phyloP scores from a whole-genome alignment of 1,140 invertebrate genomes.

The Anastrepha ludens region DNA sequence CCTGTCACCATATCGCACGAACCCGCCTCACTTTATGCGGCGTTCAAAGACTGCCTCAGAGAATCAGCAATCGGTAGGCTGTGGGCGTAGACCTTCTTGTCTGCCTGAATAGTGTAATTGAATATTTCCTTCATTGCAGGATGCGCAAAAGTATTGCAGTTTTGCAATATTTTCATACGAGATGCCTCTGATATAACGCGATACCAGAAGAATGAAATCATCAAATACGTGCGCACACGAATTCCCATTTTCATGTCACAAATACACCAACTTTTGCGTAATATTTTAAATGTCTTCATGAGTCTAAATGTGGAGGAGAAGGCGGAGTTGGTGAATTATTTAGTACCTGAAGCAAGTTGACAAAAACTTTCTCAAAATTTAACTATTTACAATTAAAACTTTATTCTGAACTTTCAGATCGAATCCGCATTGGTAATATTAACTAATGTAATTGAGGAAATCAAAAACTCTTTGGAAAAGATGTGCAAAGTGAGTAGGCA shows the following conservation, averaged over 20 bases:
- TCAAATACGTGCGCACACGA: constrained; percentile 80
- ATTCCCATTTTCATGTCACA: constrained; percentile 81
- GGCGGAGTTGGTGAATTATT: constrained; percentile 78
- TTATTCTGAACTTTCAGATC: constrained; percentile 61
- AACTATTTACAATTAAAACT: neutral
- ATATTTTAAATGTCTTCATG: constrained; percentile 77
- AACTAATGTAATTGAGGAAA: constrained; percentile 72
- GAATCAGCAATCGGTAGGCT: constrained; percentile 77
- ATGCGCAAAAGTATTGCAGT: constrained; percentile 77
- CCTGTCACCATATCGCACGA: constrained; percentile 71
- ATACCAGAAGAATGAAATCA: constrained; percentile 80
- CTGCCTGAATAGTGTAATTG: neutral
- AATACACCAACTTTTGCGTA: constrained; percentile 78
- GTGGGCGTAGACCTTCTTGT: too few species aligned
- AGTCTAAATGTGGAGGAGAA: constrained; percentile 77
- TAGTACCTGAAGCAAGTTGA: constrained; percentile 78
- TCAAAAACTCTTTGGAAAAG: constrained; percentile 71
- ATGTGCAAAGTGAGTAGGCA: constrained; percentile 68
- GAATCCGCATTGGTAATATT: constrained; percentile 69
- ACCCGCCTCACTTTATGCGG: constrained; percentile 78
- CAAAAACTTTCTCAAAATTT: neutral
- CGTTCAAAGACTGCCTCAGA: constrained; percentile 78
- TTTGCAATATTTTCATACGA: constrained; percentile 79
- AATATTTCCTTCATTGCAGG: constrained; percentile 64
- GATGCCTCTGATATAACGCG: constrained; percentile 77